Percentiles rank a stretch among this genome's conserved stretches.
phyloP scores from a whole-genome alignment of 2,113 vertebrate species.

The Eidolon helvum region DNA sequence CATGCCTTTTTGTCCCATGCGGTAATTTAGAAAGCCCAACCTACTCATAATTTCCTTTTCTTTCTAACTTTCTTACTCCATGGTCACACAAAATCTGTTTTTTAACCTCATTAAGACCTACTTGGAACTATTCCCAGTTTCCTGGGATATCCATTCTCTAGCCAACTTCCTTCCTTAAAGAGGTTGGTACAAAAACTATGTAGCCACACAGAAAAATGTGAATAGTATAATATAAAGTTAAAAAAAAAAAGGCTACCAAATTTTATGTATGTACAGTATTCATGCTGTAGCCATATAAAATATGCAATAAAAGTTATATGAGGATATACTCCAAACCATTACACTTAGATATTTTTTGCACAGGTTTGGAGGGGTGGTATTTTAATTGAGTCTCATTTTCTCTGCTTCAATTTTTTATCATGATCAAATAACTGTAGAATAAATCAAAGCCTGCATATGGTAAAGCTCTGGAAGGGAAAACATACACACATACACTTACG shows the following conservation, averaged over 20 bases:
- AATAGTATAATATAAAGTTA: neutral
- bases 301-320: neutral
- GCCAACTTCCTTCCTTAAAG: neutral
- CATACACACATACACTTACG: neutral
- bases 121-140: slow-evolving; percentile 13
- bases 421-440: slow-evolving; percentile 30
- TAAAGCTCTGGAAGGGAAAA: neutral
- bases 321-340: neutral
- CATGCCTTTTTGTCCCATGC: neutral
- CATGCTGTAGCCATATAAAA: neutral
- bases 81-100: slow-evolving; percentile 11
- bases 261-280: neutral
- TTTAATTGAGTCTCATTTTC: slow-evolving; percentile 19
- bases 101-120: neutral
- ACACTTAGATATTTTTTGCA: neutral
- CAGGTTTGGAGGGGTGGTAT: neutral
- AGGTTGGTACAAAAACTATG: neutral
- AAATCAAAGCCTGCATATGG: slow-evolving; percentile 4
- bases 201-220: neutral
- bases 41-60: neutral
- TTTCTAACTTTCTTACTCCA: neutral
- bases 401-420: slow-evolving; percentile 37
- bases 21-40: neutral
- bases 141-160: neutral
- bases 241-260: neutral